Percentiles rank a stretch among this genome's conserved stretches.
Evolutionary conservation across 2,888 invertebrate species (phyloP).

Genomic region (Cheilosia soror): DNA sequence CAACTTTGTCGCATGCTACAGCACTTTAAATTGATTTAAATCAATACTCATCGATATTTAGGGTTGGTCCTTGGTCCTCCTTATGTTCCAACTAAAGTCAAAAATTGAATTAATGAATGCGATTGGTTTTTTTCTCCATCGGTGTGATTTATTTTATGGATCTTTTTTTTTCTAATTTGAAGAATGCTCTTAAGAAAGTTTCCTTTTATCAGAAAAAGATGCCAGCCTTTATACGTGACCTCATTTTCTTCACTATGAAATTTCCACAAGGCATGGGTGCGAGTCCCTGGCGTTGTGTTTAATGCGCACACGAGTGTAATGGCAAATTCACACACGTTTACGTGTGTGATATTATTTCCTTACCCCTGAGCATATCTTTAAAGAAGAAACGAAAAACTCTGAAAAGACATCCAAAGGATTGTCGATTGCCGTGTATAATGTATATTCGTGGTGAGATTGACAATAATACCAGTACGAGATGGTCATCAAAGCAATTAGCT

Average conservation of each 20-base stretch:
- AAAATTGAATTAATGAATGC: constrained; percentile 70
- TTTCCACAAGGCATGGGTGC: constrained; percentile 35
- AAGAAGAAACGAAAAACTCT: constrained; percentile 37
- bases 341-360: constrained; percentile 58
- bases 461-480: constrained; percentile 60
- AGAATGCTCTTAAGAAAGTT: constrained; percentile 25
- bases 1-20: constrained; percentile 48
- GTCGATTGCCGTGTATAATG: not conserved
- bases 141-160: constrained; percentile 45
- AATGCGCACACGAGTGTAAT: constrained; percentile 50
- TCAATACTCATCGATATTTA: constrained; percentile 71
- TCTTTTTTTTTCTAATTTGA: constrained; percentile 43
- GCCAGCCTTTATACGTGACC: constrained; percentile 58
- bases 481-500: constrained; percentile 66
- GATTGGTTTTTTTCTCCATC: constrained; percentile 7
- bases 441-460: constrained; percentile 33
- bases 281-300: not conserved
- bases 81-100: constrained; percentile 39
- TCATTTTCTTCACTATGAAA: constrained; percentile 19
- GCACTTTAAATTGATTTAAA: constrained; percentile 72
- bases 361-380: constrained; percentile 29
- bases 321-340: constrained; percentile 1
- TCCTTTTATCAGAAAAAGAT: constrained; percentile 37
- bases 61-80: constrained; percentile 19
- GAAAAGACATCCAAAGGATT: constrained; percentile 29